These are phyloP conservation scores for Sebastes alutus DNA, from an alignment of 2,797 vertebrate genomes.

Conservation along the genomic window DNA sequence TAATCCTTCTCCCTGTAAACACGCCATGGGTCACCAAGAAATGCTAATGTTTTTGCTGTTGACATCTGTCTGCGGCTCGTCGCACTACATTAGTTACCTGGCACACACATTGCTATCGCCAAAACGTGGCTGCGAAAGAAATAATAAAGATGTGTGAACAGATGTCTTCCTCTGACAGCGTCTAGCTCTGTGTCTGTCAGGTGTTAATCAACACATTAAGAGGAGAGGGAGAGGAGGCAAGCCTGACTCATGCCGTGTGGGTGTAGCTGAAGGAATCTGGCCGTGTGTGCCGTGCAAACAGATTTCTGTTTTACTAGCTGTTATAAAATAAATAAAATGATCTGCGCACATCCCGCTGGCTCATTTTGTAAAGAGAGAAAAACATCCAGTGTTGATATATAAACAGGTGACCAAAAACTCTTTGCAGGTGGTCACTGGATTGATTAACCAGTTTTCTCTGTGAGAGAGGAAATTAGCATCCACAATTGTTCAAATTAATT, in stretches of 20 bases:
- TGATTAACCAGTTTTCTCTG: conserved; percentile 1
- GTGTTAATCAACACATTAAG: conserved; percentile 74
- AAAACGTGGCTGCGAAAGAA: conserved; percentile 53
- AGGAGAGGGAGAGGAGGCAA: conserved; percentile 40
- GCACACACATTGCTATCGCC: conserved; percentile 40
- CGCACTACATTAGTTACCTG: conserved; percentile 54
- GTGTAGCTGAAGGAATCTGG: conserved; percentile 42
- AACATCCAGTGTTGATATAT: not conserved
- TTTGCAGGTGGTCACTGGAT: conserved; percentile 1
- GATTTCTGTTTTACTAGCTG: conserved; percentile 40
- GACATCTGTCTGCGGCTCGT: conserved; percentile 46
- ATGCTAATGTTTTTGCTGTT: conserved; percentile 26
- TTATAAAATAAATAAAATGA: conserved; percentile 30
- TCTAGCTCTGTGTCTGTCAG: conserved; percentile 67
- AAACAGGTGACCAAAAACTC: not conserved
- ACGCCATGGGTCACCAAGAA: conserved; percentile 20
- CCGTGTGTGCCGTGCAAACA: conserved; percentile 35
- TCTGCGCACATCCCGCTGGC: not conserved
- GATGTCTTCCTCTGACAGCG: conserved; percentile 66
- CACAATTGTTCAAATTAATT: not conserved
- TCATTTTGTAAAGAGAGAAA: not conserved
- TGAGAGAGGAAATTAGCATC: not conserved
- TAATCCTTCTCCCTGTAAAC: not conserved
- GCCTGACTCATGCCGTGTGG: conserved; percentile 55
- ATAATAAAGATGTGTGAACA: conserved; percentile 64